phyloP scores from a whole-genome alignment of 23 tunicate species.

The Trididemnum nubilum region DNA sequence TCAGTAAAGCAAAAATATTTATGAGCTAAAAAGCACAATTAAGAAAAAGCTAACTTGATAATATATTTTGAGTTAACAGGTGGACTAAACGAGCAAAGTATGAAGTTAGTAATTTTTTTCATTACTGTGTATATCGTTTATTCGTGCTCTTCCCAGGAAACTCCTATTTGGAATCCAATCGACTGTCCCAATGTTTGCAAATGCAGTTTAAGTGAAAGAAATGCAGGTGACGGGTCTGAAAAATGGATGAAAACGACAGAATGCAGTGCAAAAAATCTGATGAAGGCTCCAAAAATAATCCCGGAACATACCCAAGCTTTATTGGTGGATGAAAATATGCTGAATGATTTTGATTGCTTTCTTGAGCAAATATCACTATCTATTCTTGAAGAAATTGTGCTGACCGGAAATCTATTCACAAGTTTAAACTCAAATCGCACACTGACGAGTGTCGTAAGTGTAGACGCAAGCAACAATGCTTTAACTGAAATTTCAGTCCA shows the following conservation, averaged over 20 bases:
- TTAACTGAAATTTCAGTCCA: background rate
- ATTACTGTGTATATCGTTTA: too few species aligned
- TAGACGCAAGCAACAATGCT: background rate
- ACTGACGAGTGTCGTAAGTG: background rate
- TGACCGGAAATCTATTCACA: conserved; percentile 4
- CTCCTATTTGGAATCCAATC: background rate
- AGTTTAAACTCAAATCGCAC: background rate
- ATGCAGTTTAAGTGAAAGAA: background rate
- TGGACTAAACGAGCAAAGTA: too few species aligned
- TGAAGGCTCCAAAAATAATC: background rate
- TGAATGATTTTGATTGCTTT: background rate
- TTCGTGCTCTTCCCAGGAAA: too few species aligned
- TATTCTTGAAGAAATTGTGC: background rate
- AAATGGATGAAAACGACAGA: background rate
- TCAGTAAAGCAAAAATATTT: too few species aligned
- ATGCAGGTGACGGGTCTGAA: background rate
- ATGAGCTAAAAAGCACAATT: too few species aligned
- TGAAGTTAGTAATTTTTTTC: too few species aligned
- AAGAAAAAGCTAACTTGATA: too few species aligned
- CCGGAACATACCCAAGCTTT: conserved; percentile 22
- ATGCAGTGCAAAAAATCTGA: conserved; percentile 18
- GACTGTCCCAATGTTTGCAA: background rate
- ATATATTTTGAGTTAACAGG: too few species aligned
- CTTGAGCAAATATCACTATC: background rate
- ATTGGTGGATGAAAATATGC: background rate